Evolutionary conservation across 2,113 vertebrate genomes (phyloP).

Genomic region (Percina caprodes): DNA sequence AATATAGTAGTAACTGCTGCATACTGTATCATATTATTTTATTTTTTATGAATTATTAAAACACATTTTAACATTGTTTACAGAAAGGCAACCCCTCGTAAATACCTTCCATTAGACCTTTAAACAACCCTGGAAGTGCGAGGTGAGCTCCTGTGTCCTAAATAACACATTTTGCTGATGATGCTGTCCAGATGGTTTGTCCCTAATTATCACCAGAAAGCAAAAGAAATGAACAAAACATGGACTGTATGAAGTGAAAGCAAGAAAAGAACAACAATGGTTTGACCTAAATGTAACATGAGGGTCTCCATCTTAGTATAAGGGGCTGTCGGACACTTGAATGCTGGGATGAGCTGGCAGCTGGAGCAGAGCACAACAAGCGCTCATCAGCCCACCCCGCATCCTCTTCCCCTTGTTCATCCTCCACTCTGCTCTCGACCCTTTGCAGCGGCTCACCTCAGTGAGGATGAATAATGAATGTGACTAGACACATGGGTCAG

Average conservation of each 20-base stretch:
- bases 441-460: conserved; percentile 77
- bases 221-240: conserved; percentile 25
- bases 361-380: conserved; percentile 58
- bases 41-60: neutral
- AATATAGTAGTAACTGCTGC: neutral
- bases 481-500: conserved; percentile 81
- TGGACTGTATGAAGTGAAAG: conserved; percentile 11
- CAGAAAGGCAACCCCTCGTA: neutral
- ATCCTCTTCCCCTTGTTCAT: conserved; percentile 58
- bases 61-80: neutral
- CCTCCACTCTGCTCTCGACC: conserved; percentile 63
- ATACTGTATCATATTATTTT: neutral
- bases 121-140: conserved; percentile 3
- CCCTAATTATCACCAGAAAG: conserved; percentile 28
- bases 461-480: conserved; percentile 85
- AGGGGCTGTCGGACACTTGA: conserved; percentile 52
- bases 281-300: conserved; percentile 58
- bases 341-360: conserved; percentile 66
- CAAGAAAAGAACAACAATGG: conserved; percentile 38
- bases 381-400: conserved; percentile 42
- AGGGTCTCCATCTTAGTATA: conserved; percentile 29
- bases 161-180: conserved; percentile 19
- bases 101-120: conserved; percentile 25
- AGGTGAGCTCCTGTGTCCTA: neutral
- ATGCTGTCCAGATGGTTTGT: conserved; percentile 30